These are phyloP conservation scores for Periophthalmodon schlosseri DNA, from an alignment of 2,113 vertebrate species.

Conservation along the genomic window DNA sequence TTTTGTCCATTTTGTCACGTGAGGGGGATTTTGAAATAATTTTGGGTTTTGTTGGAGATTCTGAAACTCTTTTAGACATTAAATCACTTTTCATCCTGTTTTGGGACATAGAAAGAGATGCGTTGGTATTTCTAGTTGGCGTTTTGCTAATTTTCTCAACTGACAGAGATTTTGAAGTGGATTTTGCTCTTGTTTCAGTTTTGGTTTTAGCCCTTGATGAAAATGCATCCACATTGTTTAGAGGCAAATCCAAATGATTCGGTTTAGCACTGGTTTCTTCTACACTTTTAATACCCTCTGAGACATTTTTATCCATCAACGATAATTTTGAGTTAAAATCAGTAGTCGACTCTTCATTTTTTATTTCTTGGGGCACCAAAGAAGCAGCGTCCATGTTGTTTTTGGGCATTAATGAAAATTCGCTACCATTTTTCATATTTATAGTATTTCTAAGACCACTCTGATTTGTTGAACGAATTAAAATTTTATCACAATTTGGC, in stretches of 20 bases:
- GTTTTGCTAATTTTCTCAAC: background rate
- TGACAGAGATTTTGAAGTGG: background rate
- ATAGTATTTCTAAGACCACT: background rate
- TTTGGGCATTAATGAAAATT: background rate
- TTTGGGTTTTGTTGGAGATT: background rate
- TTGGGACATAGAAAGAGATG: background rate
- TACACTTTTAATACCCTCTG: background rate
- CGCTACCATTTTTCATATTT: background rate
- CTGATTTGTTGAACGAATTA: background rate
- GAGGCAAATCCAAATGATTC: background rate
- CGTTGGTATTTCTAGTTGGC: background rate
- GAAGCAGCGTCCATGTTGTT: background rate
- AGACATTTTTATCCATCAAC: background rate
- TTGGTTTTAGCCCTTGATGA: background rate
- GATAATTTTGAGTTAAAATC: no score
- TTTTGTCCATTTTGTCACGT: slow-evolving; percentile 1
- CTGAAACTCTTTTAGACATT: background rate
- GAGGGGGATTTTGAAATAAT: background rate
- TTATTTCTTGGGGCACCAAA: background rate
- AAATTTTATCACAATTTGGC: background rate
- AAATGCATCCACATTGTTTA: background rate
- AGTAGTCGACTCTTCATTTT: background rate
- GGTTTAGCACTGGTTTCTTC: background rate
- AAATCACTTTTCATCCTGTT: background rate
- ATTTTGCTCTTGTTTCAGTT: background rate